A percentile compares a stretch with the other conserved stretches of the same genome.
Conservation (phyloP, 2,888 invertebrate genomes). For the Drosophila limbata region DNA sequence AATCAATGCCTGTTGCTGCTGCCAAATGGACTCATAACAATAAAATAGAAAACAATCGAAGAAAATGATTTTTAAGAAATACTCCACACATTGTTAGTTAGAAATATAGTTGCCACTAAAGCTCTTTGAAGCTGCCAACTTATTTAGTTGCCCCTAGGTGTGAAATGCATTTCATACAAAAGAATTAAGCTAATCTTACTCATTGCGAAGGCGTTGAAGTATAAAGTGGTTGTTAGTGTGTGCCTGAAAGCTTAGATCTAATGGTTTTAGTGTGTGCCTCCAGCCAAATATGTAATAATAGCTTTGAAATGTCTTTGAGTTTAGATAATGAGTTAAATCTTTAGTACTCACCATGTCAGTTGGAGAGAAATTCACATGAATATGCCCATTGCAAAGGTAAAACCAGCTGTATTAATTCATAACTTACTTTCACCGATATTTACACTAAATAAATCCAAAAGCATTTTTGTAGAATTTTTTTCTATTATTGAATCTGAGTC, state of each 20-base stretch:
- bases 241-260: neutral
- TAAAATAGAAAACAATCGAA: conserved; percentile 44
- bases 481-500: no score
- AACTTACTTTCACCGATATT: no score
- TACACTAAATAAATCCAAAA: no score
- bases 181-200: conserved; percentile 19
- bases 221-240: conserved; percentile 4
- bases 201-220: conserved; percentile 22
- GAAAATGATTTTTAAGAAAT: conserved; percentile 47
- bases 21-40: conserved; percentile 33
- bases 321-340: conserved; percentile 12
- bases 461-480: no score
- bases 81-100: conserved; percentile 1
- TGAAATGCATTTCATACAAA: conserved; percentile 47
- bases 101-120: conserved; percentile 1
- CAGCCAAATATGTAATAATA: conserved; percentile 26
- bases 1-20: conserved; percentile 63
- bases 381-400: neutral
- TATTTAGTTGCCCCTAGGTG: conserved; percentile 37
- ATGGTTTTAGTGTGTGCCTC: neutral
- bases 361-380: neutral
- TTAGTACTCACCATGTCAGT: neutral
- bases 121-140: conserved; percentile 23
- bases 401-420: no score
- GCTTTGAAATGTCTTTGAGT: conserved; percentile 42